A percentile compares a stretch with the other conserved stretches of the same genome.
Evolutionary conservation across 2,888 invertebrate genomes (phyloP).

Genomic region (Leptinotarsa juncta): DNA sequence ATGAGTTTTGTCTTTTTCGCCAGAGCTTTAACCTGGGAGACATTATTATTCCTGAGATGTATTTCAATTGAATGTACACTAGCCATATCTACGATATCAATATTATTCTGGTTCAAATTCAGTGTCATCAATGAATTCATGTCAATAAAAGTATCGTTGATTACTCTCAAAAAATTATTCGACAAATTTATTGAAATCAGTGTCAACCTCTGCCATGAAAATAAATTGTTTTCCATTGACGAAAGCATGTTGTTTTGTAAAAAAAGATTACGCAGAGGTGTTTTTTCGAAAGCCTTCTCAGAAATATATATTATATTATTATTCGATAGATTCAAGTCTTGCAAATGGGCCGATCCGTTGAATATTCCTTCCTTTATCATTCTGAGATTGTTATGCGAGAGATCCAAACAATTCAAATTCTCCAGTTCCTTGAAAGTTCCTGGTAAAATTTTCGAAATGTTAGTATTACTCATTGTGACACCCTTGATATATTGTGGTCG

Average conservation of each 20-base stretch:
- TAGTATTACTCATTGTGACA: background rate
- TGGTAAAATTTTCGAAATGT: constrained; percentile 11
- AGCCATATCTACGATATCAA: background rate
- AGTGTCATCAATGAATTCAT: background rate
- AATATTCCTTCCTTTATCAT: background rate
- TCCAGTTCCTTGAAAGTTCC: constrained; percentile 8
- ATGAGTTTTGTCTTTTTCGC: background rate
- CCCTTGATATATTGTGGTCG: constrained; percentile 1
- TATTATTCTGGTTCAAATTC: background rate
- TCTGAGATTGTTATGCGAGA: constrained; percentile 5
- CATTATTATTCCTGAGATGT: constrained; percentile 9
- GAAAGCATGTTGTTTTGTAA: constrained; percentile 5
- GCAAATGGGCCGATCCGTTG: background rate
- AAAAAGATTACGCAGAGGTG: background rate
- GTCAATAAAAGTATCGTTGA: constrained; percentile 3
- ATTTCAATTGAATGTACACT: background rate
- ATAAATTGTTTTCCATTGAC: constrained; percentile 2
- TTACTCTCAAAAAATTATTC: background rate
- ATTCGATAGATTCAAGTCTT: constrained; percentile 6
- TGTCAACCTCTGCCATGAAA: background rate
- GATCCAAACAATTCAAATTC: constrained; percentile 19
- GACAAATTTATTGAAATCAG: background rate
- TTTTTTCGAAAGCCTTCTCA: background rate
- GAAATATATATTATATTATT: constrained; percentile 13
- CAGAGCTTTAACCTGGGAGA: background rate